A percentile compares a stretch with the other conserved stretches of the same genome.
Conservation (phyloP, 2,797 vertebrate species). For the Phataginus tetradactyla region DNA sequence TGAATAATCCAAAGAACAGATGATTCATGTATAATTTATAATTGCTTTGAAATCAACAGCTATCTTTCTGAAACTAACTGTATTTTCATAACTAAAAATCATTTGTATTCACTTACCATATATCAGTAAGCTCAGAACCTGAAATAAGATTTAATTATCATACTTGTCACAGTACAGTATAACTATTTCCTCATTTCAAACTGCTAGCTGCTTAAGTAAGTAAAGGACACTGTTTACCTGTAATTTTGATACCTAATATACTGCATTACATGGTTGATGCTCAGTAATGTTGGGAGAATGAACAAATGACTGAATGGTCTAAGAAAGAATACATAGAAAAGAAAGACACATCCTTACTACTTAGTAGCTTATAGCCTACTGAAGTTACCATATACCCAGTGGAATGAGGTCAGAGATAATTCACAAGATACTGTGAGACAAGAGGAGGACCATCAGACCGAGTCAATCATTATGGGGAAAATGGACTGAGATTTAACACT, state of each 20-base stretch:
- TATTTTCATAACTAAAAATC: conserved; percentile 6
- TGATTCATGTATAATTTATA: neutral
- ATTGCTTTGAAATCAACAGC: neutral
- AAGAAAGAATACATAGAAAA: neutral
- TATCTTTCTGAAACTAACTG: neutral
- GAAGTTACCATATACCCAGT: neutral
- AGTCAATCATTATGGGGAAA: neutral
- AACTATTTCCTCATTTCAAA: neutral
- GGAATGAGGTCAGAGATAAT: neutral
- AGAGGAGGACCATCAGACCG: neutral
- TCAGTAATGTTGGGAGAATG: neutral
- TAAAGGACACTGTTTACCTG: neutral
- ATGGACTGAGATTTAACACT: neutral
- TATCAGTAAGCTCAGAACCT: neutral
- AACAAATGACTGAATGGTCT: neutral
- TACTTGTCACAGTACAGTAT: neutral
- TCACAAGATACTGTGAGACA: neutral
- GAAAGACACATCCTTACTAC: neutral
- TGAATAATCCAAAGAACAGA: neutral
- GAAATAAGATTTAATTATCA: neutral
- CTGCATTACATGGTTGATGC: neutral
- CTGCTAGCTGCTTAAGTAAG: neutral
- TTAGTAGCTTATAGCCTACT: neutral
- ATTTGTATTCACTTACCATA: neutral
- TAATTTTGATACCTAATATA: neutral